Conservation (phyloP, 1,140 invertebrate genomes). For the Kradibia gibbosae region DNA sequence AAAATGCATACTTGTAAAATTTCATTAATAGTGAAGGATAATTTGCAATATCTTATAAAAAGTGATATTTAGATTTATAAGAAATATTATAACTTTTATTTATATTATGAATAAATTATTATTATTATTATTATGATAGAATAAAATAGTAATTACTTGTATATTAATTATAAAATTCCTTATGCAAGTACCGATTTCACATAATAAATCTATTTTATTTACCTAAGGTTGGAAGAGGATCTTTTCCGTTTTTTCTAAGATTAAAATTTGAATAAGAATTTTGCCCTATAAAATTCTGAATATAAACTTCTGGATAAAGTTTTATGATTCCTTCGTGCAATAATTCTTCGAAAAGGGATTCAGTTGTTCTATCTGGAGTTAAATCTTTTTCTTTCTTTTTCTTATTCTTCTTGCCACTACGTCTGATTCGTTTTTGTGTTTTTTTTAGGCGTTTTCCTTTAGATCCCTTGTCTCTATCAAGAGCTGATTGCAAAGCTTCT, state of each 20-base stretch:
- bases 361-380: conserved; percentile 91
- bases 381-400: conserved; percentile 97
- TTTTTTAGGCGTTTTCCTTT: conserved; percentile 87
- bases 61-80: no score
- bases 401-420: conserved; percentile 88
- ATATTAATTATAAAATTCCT: no score
- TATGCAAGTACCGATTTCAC: no score
- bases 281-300: conserved; percentile 87
- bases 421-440: conserved; percentile 84
- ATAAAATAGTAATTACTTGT: no score
- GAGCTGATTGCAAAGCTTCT: conserved; percentile 76
- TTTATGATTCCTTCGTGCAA: conserved; percentile 91
- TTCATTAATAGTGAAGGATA: no score
- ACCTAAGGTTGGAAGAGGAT: conserved; percentile 74
- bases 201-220: conserved; percentile 29
- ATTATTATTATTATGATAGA: no score
- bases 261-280: conserved; percentile 79
- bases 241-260: conserved; percentile 71
- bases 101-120: no score
- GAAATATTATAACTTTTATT: no score
- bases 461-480: conserved; percentile 81
- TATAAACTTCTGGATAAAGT: conserved; percentile 80
- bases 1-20: no score
- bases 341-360: conserved; percentile 93
- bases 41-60: no score